Percentiles rank a stretch among this genome's conserved stretches.
Conservation (phyloP, 2,113 vertebrate species). For the Amphiprion ocellaris region DNA sequence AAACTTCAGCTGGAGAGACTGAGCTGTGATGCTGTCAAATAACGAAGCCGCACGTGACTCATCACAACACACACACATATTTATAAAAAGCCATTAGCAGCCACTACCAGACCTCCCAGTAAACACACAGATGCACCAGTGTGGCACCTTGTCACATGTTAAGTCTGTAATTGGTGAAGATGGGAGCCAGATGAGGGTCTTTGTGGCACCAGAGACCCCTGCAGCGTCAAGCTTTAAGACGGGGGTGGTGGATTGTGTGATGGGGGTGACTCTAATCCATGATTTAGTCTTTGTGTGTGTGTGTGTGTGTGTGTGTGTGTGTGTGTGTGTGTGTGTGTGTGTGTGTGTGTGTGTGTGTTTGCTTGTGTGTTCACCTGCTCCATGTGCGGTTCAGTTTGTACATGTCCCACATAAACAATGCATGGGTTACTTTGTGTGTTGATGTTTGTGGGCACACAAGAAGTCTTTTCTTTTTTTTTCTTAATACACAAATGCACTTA, state of each 20-base stretch:
- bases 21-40: neutral
- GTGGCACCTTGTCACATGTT: neutral
- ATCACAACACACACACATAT: neutral
- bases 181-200: constrained; percentile 23
- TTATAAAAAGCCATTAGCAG: neutral
- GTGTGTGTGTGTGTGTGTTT: neutral
- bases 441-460: neutral
- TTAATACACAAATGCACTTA: neutral
- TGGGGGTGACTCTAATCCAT: constrained; percentile 20
- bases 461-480: neutral
- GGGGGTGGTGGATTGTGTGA: neutral
- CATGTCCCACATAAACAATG: neutral
- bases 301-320: constrained; percentile 5
- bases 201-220: constrained; percentile 29
- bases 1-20: neutral
- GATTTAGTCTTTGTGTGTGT: constrained; percentile 2
- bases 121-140: neutral
- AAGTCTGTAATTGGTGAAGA: constrained; percentile 36
- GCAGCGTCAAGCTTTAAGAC: neutral
- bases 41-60: neutral
- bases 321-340: constrained; percentile 15
- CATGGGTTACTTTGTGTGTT: neutral
- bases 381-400: neutral
- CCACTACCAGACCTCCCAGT: neutral
- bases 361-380: constrained; percentile 22